Conservation (phyloP, 2,113 vertebrate species). For the Eleginops maclovinus region DNA sequence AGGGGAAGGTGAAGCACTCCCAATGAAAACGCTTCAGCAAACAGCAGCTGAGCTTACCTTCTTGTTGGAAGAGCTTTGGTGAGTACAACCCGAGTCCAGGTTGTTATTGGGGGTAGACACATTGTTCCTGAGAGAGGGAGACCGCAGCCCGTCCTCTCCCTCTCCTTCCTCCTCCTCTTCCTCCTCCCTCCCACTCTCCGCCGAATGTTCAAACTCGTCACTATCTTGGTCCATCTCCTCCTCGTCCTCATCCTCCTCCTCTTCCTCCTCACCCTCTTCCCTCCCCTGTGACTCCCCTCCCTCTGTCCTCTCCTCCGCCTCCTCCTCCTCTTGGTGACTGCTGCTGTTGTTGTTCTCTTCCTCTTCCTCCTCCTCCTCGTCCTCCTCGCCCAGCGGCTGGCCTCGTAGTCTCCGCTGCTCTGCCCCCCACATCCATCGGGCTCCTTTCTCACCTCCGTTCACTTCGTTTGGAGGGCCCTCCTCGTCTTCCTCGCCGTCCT, state of each 20-base stretch:
- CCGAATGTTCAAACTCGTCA: slow-evolving; percentile 97
- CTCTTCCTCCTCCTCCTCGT: slow-evolving; percentile 87
- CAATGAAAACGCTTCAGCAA: not conserved
- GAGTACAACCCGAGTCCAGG: slow-evolving; percentile 88
- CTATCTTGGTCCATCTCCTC: slow-evolving; percentile 99
- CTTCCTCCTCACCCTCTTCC: slow-evolving; percentile 82
- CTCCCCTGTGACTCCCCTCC: slow-evolving; percentile 82
- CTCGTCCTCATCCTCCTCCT: slow-evolving; percentile 91
- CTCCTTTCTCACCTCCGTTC: slow-evolving; percentile 87
- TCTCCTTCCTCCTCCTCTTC: slow-evolving; percentile 91
- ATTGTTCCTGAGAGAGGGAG: slow-evolving; percentile 87
- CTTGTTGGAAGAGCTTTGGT: slow-evolving; percentile 90
- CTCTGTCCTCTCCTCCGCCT: slow-evolving; percentile 80
- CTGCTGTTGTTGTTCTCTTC: slow-evolving; percentile 81
- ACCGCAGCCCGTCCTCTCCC: slow-evolving; percentile 82
- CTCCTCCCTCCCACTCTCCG: slow-evolving; percentile 93
- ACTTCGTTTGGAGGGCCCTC: slow-evolving; percentile 85
- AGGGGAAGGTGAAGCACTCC: not conserved
- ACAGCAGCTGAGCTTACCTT: slow-evolving; percentile 86
- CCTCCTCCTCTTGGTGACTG: slow-evolving; percentile 86
- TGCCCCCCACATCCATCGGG: slow-evolving; percentile 85
- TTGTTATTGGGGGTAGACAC: slow-evolving; percentile 89
- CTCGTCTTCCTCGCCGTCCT: slow-evolving; percentile 83
- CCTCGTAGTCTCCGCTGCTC: slow-evolving; percentile 81
- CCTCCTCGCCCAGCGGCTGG: slow-evolving; percentile 73